Base-by-base conservation (phyloP, 2,113 vertebrate species). In the Perca fluviatilis region DNA sequence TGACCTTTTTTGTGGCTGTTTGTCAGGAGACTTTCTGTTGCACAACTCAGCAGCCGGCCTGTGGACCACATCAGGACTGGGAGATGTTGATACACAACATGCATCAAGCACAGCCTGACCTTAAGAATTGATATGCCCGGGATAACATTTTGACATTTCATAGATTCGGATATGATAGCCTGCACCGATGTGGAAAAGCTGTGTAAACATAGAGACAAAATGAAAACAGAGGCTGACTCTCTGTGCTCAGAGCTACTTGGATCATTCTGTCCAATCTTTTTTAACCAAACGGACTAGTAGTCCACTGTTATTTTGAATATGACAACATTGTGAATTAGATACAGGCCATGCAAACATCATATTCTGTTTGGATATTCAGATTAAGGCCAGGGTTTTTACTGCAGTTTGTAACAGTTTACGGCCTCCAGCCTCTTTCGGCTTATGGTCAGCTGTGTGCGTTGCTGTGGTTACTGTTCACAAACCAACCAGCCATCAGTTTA, bases 1-100 rank as follows among this genome's bases (percentile, higher is more conserved):
- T 78, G 64, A 77, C 75, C 23, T 67, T 77, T n/a, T 50, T 51
- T n/a, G 21, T 50, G 65, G 54, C 23, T 77, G 18, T 69, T 78
- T 78, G 27, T 50, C 46, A 25, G 5, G 14, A 50, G 65, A 46
- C 25, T 67, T 68, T 25, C 49, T 77, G 13, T 25, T 27, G 21
- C 61, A 30, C 10, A 14, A 1, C 61, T 40, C 19, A 51, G 56
- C 43, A 19, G 27, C 9, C 15, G 10, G 47, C 18, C 16, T 19
- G 15, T 33, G 25, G 3, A 33, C 10, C 65, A 5, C 21, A 47
- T 36, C 25, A 12, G 27, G 12, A 27, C 18, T 65, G 23, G 50
- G 74, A 66, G 27, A 66, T 33, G 46, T 54, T 56, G 51, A 65
- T 49, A 49, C 25, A 6, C 47, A 50, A 30, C 65, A 68, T 8